Conservation (phyloP, 2,113 vertebrate species). For the Protomyctophum bolini region DNA sequence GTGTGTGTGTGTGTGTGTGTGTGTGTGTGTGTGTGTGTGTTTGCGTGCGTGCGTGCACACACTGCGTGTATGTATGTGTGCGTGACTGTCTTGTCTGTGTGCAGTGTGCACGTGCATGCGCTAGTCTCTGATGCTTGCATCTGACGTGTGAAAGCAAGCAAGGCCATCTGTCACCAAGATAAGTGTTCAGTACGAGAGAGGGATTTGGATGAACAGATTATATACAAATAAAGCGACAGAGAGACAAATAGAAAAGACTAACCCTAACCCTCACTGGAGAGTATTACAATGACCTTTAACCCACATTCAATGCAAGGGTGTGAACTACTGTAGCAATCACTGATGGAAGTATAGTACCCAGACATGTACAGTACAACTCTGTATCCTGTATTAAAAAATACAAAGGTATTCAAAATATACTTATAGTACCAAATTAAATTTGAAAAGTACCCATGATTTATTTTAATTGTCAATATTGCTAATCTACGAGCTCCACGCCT, state of each 20-base stretch:
- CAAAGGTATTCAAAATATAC: too few species aligned
- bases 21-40: too few species aligned
- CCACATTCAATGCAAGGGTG: background rate
- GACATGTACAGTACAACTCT: too few species aligned
- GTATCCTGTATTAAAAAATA: too few species aligned
- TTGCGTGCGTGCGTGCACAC: background rate
- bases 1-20: background rate
- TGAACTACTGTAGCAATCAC: too few species aligned
- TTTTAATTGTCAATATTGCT: too few species aligned
- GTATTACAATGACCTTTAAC: constrained; percentile 15
- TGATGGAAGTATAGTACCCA: too few species aligned
- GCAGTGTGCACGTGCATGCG: background rate
- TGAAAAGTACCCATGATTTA: too few species aligned
- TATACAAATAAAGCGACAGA: constrained; percentile 8
- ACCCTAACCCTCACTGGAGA: constrained; percentile 27
- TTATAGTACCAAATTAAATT: too few species aligned
- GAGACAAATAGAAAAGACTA: constrained; percentile 40
- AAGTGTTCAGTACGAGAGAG: constrained; percentile 25
- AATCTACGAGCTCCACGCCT: too few species aligned
- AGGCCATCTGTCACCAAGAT: constrained; percentile 59
- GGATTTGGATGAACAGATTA: constrained; percentile 43
- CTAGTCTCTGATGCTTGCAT: constrained; percentile 1
- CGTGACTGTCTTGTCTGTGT: background rate
- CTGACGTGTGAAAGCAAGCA: constrained; percentile 57
- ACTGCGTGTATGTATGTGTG: background rate